A percentile compares a stretch with the other conserved stretches of the same genome.
phyloP scores from a whole-genome alignment of 2,888 invertebrate species.

The Erpobdella octoculata region DNA sequence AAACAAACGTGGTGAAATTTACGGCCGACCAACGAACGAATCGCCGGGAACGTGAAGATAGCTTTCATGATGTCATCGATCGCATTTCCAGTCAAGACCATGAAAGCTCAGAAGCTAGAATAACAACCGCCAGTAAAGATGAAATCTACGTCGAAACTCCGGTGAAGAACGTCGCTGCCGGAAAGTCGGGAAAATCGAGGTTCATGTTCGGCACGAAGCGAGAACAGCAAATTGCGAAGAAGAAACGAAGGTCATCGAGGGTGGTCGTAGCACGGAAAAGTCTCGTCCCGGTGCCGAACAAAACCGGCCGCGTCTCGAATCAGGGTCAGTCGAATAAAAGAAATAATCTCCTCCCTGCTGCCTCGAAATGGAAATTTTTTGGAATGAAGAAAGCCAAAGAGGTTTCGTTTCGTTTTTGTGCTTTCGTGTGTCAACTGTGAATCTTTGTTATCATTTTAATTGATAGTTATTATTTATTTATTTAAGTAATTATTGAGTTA shows the following conservation, averaged over 20 bases:
- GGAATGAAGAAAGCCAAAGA: background rate
- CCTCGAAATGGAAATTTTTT: background rate
- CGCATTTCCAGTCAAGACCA: no score
- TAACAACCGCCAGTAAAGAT: no score
- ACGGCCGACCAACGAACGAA: no score
- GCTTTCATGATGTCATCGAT: no score
- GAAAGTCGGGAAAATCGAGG: no score
- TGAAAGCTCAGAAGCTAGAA: no score
- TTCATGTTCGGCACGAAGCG: no score
- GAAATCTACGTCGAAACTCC: no score
- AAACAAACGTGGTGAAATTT: no score
- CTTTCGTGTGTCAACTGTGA: background rate
- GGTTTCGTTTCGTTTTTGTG: background rate
- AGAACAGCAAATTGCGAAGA: no score
- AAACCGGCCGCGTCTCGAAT: background rate
- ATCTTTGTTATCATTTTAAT: background rate
- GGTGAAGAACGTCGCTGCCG: no score
- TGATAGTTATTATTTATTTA: background rate
- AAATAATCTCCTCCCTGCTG: background rate
- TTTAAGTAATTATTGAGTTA: background rate
- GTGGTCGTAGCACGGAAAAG: background rate
- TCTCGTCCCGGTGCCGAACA: background rate
- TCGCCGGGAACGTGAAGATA: no score
- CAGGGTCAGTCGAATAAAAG: background rate
- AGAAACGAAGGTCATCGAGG: background rate